Evolutionary conservation across 2,797 vertebrate species (phyloP), one percentile per base, ranked within the genome.

Genomic region (Etheostoma perlongum): DNA sequence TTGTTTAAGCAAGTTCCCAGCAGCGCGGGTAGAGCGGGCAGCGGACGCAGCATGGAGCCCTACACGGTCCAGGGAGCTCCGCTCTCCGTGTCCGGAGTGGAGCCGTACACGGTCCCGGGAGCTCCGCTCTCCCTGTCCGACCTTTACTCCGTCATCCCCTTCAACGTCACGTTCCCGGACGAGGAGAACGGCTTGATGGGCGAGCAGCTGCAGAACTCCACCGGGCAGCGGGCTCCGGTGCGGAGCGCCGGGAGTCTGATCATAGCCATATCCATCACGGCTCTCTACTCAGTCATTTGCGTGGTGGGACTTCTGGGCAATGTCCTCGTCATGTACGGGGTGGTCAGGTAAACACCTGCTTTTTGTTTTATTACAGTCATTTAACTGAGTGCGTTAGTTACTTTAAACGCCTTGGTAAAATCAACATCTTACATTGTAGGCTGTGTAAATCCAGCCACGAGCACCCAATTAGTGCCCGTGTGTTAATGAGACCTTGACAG

Each of bases 301-400:
- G 96, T 96, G 67, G 96, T 97, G 89, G 97, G 97, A 83, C 96
- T 97, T 6, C 90, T 97, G 86, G 96, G 96, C 68, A 97, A 97
- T 88, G 27, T 97, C 53, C 94, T 97, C 33, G 96, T 97, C 74
- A 97, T 97, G 96, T 97, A 96, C 65, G 96, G 96, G 81, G 97
- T 97, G 73, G 94, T 97, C 82, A 95, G 97, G 97, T 97, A 95
- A 94, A 74, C 27, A 19, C 47, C 25, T 53, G 48, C 10, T 40
- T 19, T 14, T 18, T 14, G 19, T 49, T 25, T 5, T 5, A 15
- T 21, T 8, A 15, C 19, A 14, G 6, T 21, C 21, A 5, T 42
- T 59, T 2, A 2, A 3, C 13, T 16, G 30, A n/a, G 14, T 3
- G 21, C 15, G 15, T 36, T 4, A 5, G 0, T 11, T 9, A 5